Evolutionary conservation across 2,888 invertebrate genomes (phyloP), one percentile per base, ranked within the genome.

Genomic region (Noctua fimbriata): DNA sequence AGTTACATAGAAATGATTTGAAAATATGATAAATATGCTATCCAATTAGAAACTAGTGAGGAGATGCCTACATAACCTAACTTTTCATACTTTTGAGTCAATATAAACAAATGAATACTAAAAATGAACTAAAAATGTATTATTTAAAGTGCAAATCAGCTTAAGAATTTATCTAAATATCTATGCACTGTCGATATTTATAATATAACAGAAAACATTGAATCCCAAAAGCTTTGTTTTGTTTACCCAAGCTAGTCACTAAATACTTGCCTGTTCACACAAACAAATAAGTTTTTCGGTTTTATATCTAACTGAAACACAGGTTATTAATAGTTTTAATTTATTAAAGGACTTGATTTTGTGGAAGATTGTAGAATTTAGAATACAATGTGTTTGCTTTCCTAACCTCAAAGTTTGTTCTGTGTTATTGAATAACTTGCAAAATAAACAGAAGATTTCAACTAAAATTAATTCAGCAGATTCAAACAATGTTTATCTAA

Each of bases 21-120:
- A n/a, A 67, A 73, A 76, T 78, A 24, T 73, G 14, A 12, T 1
- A 32, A 66, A 41, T 21, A 63, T 44, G 7, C 6, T 71, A 69
- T 88, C 89, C 72, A 82, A 85, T 87, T 76, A 79, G 87, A 89
- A 78, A 66, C 65, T 52, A 67, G 52, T 87, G 36, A 63, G 76
- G 47, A 60, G 36, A 69, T 32, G 41, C 10, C 52, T 69, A 82
- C 71, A 49, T 84, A 84, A 84, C 84, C 86, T 86, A 65, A 86
- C 77, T 73, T 82, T 82, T 44, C n/a, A 55, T 73, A 36, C 10
- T 65, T 74, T 44, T 10, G 16, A 52, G 47, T 58, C 21, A 47
- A 79, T 49, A 71, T n/a, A 47, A 83, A 67, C 32, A 83, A 78
- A 47, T 49, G 0, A 44, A 9, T 12, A 41, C 6, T 24, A 36